Conservation (phyloP, 2,113 vertebrate genomes). For the Camelus bactrianus region DNA sequence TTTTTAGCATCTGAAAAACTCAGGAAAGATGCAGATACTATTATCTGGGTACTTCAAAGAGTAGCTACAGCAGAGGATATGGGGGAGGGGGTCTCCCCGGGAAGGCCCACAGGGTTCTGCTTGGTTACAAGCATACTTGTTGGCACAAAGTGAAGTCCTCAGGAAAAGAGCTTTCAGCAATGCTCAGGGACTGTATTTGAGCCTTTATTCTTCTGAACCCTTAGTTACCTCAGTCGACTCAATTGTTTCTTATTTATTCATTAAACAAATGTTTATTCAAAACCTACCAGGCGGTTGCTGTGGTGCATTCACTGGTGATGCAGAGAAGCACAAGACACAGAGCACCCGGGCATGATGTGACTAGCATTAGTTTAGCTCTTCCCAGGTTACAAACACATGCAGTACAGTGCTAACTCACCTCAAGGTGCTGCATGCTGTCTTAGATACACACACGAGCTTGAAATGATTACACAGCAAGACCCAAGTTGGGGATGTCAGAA, state of each 20-base stretch:
- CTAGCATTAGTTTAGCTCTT: neutral
- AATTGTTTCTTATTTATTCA: neutral
- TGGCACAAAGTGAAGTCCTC: neutral
- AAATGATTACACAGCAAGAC: neutral
- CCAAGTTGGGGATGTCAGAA: neutral
- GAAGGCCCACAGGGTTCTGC: too few relatives aligned
- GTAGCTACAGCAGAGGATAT: too few relatives aligned
- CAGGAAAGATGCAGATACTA: too few relatives aligned
- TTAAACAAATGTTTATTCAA: neutral
- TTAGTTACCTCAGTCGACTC: neutral
- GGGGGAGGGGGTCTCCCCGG: too few relatives aligned
- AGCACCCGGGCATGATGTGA: neutral
- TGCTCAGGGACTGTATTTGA: neutral
- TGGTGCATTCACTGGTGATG: neutral
- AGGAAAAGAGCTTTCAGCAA: neutral
- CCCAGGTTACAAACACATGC: neutral
- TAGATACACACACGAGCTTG: neutral
- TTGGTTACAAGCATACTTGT: too few relatives aligned
- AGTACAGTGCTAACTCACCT: neutral
- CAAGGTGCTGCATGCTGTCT: neutral
- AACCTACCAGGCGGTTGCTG: neutral
- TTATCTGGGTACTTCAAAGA: too few relatives aligned
- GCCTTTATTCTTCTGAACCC: neutral
- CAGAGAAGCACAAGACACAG: neutral
- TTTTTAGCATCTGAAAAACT: too few relatives aligned